These are phyloP conservation scores for Pagetopsis macropterus DNA, from an alignment of 2,797 vertebrate genomes.

Conservation along the genomic window DNA sequence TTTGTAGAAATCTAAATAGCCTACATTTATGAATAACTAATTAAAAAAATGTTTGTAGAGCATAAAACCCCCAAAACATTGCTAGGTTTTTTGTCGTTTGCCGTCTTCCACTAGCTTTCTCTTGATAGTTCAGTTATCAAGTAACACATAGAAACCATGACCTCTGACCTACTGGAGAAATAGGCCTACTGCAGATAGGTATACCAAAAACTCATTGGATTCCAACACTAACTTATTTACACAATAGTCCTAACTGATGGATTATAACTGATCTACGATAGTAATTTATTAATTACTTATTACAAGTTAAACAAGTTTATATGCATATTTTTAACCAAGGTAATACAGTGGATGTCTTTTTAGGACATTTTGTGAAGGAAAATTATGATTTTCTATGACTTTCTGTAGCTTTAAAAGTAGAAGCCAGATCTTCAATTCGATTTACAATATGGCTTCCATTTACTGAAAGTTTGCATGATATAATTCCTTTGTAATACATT, in stretches of 20 bases:
- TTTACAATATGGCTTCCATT: constrained; percentile 9
- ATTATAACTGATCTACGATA: background rate
- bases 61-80: background rate
- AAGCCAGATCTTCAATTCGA: constrained; percentile 15
- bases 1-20: too few relatives aligned
- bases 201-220: too few relatives aligned
- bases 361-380: background rate
- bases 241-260: background rate
- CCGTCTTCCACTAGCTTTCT: background rate
- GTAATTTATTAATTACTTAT: background rate
- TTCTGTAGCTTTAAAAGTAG: constrained; percentile 7
- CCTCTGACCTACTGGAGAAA: too few relatives aligned
- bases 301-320: background rate
- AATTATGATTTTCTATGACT: background rate
- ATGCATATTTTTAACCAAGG: background rate
- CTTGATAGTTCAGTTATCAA: background rate
- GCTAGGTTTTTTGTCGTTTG: too few relatives aligned
- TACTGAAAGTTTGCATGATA: constrained; percentile 8
- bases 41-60: background rate
- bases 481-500: constrained; percentile 18
- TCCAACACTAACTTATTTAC: background rate
- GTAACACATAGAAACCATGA: background rate
- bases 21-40: background rate
- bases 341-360: constrained; percentile 3
- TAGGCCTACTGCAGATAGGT: too few relatives aligned